Evolutionary conservation across 2,113 vertebrate species (phyloP), one percentile per base, ranked within the genome.

Genomic region (Brevimyrus niger): DNA sequence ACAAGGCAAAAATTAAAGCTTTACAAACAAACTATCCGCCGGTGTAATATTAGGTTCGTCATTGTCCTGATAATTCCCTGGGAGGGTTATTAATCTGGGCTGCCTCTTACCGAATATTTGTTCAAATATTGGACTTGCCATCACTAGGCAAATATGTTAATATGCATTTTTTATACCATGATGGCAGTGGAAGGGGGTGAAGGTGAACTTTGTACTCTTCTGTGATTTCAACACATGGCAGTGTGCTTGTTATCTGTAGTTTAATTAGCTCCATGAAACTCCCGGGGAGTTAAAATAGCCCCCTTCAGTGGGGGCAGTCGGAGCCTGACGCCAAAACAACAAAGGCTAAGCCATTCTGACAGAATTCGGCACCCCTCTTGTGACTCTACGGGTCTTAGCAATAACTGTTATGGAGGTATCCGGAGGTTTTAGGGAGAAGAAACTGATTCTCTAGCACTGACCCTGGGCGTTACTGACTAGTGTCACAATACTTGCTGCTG

Each of bases 61-160:
- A 83, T 46, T 83, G 35, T 21, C 5, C 73, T 82, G 69, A 44
- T 53, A 83, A 82, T 83, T 8, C 35, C 35, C 73, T 19, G 27
- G 2, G 65, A 83, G 35, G 47, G 50, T 31, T 51, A 53, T 35
- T 53, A 19, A 86, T 86, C 83, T 50, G 23, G 9, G 47, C 44
- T 48, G 47, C 83, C 44, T 50, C 23, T 50, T 86, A 48, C n/a
- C 6, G 3, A 86, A 27, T 23, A 87, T 35, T n/a, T 87, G 51
- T 87, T 87, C 27, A 87, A n/a, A 65, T 27, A 35, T 42, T 44
- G 27, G 9, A 87, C 19, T 31, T 87, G 27, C 4, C 51, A 53
- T 38, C 85, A 87, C 15, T 50, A 87, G 50, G 85, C 85, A 87
- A 87, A 35, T 53, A 53, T 55, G 38, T 87, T 35, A 86, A 86